Conservation (phyloP, 2,888 invertebrate species). For the Tuberolachnus salignus region DNA sequence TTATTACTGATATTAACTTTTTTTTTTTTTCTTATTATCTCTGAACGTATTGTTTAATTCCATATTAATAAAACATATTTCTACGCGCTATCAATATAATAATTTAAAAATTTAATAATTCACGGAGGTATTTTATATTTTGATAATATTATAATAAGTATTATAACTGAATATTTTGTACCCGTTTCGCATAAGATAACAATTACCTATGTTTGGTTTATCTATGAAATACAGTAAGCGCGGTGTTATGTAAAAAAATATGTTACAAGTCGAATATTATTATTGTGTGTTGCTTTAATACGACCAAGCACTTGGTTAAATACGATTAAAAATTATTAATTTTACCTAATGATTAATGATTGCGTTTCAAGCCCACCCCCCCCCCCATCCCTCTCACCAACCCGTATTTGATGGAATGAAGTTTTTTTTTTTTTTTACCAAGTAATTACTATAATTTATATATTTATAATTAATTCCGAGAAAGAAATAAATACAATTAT, state of each 20-base stretch:
- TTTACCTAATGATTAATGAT: too few relatives aligned
- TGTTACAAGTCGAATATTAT: neutral
- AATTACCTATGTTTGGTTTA: neutral
- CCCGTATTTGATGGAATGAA: too few relatives aligned
- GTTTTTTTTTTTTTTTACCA: too few relatives aligned
- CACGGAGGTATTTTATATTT: constrained; percentile 27
- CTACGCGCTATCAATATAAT: neutral
- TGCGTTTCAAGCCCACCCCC: too few relatives aligned
- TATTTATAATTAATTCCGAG: neutral
- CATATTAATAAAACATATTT: constrained; percentile 15
- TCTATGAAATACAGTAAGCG: constrained; percentile 13
- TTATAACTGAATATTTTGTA: constrained; percentile 3
- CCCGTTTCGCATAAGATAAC: constrained; percentile 5
- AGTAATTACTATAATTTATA: too few relatives aligned
- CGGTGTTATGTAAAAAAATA: constrained; percentile 4
- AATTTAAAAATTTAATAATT: constrained; percentile 36
- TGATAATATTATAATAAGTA: constrained; percentile 18
- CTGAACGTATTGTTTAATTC: neutral
- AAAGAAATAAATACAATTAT: neutral
- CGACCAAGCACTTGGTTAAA: neutral
- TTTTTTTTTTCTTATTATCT: constrained; percentile 5
- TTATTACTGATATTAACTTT: constrained; percentile 3
- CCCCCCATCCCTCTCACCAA: too few relatives aligned
- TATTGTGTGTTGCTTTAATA: neutral
- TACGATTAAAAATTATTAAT: neutral